Evolutionary conservation across 35 echinoderm and acorn worm species (phyloP), one percentile per base, ranked within the genome.

Genomic region (Lytechinus pictus): DNA sequence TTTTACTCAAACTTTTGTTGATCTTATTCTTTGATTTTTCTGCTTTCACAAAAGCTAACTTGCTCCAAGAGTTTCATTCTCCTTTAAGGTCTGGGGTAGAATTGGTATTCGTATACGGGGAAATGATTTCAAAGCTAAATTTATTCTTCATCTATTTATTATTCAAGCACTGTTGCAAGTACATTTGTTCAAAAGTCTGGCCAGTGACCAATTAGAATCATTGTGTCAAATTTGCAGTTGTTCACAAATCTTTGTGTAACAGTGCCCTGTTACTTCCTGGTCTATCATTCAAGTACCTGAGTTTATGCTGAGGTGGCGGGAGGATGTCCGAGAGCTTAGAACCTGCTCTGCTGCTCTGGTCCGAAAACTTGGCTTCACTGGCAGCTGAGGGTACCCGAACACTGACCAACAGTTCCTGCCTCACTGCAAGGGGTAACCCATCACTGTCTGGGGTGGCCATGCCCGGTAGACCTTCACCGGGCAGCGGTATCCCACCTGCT

Each of bases 1-100:
- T n/a, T n/a, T n/a, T n/a, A n/a, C n/a, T n/a, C n/a, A n/a, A n/a
- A n/a, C n/a, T n/a, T n/a, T n/a, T n/a, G n/a, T n/a, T n/a, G n/a
- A n/a, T n/a, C n/a, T n/a, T n/a, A n/a, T n/a, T n/a, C n/a, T n/a
- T n/a, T n/a, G n/a, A n/a, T n/a, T n/a, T n/a, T n/a, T n/a, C n/a
- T n/a, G n/a, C n/a, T n/a, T n/a, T n/a, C n/a, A n/a, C n/a, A n/a
- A n/a, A n/a, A n/a, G n/a, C n/a, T n/a, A n/a, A n/a, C n/a, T n/a
- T n/a, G n/a, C n/a, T n/a, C n/a, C n/a, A n/a, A n/a, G n/a, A n/a
- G n/a, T n/a, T n/a, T n/a, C n/a, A n/a, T n/a, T n/a, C n/a, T n/a
- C n/a, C n/a, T n/a, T n/a, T n/a, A 56, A 99, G 88, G 10, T 97
- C 94, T 27, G 98, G 98, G 9, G 94, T 95, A 86, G 98, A 99